Base-by-base conservation (phyloP, 2,113 vertebrate species). In the Carassius carassius region DNA sequence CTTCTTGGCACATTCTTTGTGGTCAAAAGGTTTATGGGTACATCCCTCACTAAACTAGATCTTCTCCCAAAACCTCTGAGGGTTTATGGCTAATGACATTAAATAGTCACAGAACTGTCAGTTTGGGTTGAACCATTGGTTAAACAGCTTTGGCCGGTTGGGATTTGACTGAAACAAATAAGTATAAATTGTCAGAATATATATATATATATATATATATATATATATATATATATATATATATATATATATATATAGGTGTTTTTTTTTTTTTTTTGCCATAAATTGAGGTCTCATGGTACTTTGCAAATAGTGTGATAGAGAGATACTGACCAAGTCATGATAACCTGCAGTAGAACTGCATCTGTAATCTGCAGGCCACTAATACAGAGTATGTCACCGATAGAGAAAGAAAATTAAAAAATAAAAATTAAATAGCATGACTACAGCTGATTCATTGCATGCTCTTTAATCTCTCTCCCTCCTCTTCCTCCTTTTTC, bases 401-500 rank as follows among this genome's bases (percentile, higher is more conserved):
- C 0, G 2, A 80, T 35, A 81, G 9, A 82, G 17, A 51, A 29
- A 84, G 54, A 0, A 9, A 17, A 11, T 44, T 16, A 77, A 17
- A 14, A 35, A 10, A 17, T 19, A 14, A 56, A 81, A 84, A 86
- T 79, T 47, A 67, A 70, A 67, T 35, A 21, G 56, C 63, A 75
- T 41, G 67, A 85, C 86, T 74, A 78, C 29, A 82, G 41, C 67
- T 29, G 23, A 82, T 86, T 70, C 72, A 84, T 69, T 62, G 25
- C 47, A 78, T 79, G 77, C 67, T 29, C 80, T 56, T 65, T 25
- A 81, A 67, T 76, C 85, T 65, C 76, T 41, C 75, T 84, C 25
- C 16, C 51, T 79, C 69, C 49, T 54, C 17, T 25, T 58, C 41
- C 32, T 60, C 47, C 73, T 69, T 51, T 73, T 69, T 65, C 6